Evolutionary conservation across 2,113 vertebrate genomes (phyloP).

Genomic region (Erinaceus europaeus): DNA sequence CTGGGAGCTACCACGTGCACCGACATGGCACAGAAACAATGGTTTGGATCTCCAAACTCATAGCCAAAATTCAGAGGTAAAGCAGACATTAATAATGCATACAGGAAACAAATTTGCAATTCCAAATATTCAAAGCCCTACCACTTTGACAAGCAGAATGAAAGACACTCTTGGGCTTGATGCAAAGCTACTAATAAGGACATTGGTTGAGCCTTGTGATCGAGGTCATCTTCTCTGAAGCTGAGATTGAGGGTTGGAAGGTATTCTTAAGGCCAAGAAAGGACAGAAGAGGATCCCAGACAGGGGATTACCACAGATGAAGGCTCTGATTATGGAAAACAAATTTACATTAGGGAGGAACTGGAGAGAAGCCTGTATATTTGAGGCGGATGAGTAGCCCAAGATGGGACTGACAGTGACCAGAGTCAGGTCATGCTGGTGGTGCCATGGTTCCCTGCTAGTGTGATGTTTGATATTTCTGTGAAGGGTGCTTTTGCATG

Average conservation of each 20-base stretch:
- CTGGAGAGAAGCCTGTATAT: background rate
- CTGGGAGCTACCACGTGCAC: background rate
- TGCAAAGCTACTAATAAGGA: background rate
- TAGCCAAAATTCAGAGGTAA: background rate
- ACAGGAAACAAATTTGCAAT: background rate
- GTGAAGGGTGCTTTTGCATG: background rate
- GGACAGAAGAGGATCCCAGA: too few relatives aligned
- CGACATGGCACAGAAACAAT: background rate
- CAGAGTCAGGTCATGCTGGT: background rate
- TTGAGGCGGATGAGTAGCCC: background rate
- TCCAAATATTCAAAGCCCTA: background rate
- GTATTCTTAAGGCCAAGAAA: background rate
- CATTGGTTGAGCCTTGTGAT: background rate
- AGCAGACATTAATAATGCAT: background rate
- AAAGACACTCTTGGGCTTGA: background rate
- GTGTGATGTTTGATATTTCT: background rate
- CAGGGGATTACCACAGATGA: too few relatives aligned
- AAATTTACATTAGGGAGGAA: background rate
- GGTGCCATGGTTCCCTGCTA: background rate
- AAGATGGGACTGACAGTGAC: background rate
- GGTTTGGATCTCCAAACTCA: background rate
- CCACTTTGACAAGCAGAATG: background rate
- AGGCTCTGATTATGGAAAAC: background rate
- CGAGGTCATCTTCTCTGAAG: background rate
- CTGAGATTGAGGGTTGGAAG: background rate